Evolutionary conservation across 1,140 invertebrate genomes (phyloP).

Genomic region (Glossosoma conforme): DNA sequence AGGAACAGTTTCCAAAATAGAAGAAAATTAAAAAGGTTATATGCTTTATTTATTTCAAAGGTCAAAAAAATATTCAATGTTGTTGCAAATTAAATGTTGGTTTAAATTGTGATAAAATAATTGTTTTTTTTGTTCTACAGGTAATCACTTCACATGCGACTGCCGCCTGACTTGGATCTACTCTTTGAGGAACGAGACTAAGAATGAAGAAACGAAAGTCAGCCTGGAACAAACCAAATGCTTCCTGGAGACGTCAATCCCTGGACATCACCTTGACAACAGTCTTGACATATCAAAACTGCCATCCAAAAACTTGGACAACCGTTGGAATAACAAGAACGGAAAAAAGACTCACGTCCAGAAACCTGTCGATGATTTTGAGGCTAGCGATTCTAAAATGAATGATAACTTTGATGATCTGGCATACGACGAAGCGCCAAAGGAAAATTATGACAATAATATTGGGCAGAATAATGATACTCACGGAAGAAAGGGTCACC

Average conservation of each 20-base stretch:
- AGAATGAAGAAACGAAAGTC: slow-evolving; percentile 59
- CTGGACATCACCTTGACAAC: slow-evolving; percentile 14
- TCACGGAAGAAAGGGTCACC: slow-evolving; percentile 10
- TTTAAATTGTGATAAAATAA: slow-evolving; percentile 2
- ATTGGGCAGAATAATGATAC: slow-evolving; percentile 17
- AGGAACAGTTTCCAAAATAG: too few species aligned
- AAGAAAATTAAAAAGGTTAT: too few species aligned
- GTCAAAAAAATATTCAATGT: too few species aligned
- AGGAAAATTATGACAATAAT: slow-evolving; percentile 9
- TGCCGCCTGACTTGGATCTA: slow-evolving; percentile 74
- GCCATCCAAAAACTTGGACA: slow-evolving; percentile 10
- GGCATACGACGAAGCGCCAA: slow-evolving; percentile 20
- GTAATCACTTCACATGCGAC: slow-evolving; percentile 74
- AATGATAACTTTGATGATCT: slow-evolving; percentile 21
- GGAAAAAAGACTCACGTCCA: slow-evolving; percentile 21
- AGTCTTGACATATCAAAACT: slow-evolving; percentile 20
- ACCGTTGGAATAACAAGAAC: slow-evolving; percentile 16
- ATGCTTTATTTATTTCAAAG: too few species aligned
- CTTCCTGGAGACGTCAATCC: slow-evolving; percentile 9
- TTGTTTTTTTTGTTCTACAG: slow-evolving; percentile 50
- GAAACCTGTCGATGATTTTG: slow-evolving; percentile 23
- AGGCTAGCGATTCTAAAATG: neutral
- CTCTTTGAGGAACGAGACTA: slow-evolving; percentile 65
- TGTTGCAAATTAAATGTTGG: too few species aligned
- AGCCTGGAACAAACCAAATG: slow-evolving; percentile 64